Evolutionary conservation across 2,113 vertebrate genomes (phyloP).

Genomic region (Uria lomvia): DNA sequence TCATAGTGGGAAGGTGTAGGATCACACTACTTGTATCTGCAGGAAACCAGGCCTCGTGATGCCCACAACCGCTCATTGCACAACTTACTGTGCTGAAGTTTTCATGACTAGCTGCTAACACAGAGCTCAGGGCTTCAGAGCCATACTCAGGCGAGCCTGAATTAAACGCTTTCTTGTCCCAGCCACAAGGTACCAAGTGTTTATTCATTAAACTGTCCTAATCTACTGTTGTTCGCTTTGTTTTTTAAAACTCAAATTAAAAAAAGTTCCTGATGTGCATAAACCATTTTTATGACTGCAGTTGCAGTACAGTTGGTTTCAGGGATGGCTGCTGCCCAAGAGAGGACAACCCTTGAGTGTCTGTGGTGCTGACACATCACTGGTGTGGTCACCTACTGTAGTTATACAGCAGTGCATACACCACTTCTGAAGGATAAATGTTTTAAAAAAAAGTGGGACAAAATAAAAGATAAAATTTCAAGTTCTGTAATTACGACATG

Average conservation of each 20-base stretch:
- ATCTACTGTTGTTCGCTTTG: neutral
- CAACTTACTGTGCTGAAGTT: neutral
- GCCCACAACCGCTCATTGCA: neutral
- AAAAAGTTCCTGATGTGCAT: neutral
- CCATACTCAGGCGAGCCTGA: neutral
- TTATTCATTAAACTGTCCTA: neutral
- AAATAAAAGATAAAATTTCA: neutral
- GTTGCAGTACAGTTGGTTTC: neutral
- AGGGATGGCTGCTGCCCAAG: neutral
- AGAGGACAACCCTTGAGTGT: neutral
- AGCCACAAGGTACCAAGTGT: neutral
- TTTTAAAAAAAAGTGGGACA: neutral
- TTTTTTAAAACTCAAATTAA: neutral
- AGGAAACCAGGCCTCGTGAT: neutral
- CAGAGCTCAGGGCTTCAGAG: neutral
- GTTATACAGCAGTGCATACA: fast-evolving
- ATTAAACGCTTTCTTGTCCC: neutral
- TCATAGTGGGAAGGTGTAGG: neutral
- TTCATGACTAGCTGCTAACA: neutral
- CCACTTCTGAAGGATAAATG: neutral
- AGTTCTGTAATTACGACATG: fast-evolving
- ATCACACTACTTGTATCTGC: neutral
- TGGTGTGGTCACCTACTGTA: neutral
- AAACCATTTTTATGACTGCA: neutral
- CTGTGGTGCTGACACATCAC: neutral